phyloP scores from a whole-genome alignment of 2,113 vertebrate genomes.

The Nycticryphes semicollaris region DNA sequence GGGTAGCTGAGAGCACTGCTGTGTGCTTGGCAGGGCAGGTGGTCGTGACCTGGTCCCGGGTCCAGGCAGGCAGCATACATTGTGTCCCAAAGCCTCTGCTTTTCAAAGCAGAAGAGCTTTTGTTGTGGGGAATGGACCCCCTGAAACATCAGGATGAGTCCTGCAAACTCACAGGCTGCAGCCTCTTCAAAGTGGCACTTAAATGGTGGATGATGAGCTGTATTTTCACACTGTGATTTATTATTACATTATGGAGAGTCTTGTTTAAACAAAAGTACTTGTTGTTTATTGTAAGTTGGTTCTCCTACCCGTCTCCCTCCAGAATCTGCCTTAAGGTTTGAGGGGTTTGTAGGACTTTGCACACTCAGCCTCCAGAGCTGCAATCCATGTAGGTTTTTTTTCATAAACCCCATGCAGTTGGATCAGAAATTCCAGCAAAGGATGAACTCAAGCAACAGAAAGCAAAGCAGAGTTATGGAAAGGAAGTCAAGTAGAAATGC shows the following conservation, averaged over 20 bases:
- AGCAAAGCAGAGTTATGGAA: not conserved
- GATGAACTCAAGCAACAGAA: not conserved
- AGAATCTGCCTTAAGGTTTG: not conserved
- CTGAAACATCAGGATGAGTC: not conserved
- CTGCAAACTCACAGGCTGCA: fast-evolving
- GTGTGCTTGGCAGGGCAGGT: not conserved
- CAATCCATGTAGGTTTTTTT: fast-evolving
- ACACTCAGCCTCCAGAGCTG: not conserved
- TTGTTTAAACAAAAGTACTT: not conserved
- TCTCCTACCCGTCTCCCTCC: not conserved
- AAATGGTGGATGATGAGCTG: fast-evolving
- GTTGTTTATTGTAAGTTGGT: fast-evolving
- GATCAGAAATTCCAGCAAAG: not conserved
- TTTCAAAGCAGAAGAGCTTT: not conserved
- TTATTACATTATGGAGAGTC: fast-evolving
- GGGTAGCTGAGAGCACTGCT: not conserved
- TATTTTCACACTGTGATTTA: fast-evolving
- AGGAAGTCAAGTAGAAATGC: not conserved
- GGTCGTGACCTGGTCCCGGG: not conserved
- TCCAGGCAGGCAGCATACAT: fast-evolving
- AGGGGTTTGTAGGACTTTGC: not conserved
- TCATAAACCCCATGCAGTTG: fast-evolving
- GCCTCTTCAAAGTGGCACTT: not conserved
- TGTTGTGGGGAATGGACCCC: fast-evolving
- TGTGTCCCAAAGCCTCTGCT: not conserved